Percentiles rank a stretch among this genome's conserved stretches.
Conservation (phyloP, 2,113 vertebrate genomes). For the Ramphastos sulfuratus region DNA sequence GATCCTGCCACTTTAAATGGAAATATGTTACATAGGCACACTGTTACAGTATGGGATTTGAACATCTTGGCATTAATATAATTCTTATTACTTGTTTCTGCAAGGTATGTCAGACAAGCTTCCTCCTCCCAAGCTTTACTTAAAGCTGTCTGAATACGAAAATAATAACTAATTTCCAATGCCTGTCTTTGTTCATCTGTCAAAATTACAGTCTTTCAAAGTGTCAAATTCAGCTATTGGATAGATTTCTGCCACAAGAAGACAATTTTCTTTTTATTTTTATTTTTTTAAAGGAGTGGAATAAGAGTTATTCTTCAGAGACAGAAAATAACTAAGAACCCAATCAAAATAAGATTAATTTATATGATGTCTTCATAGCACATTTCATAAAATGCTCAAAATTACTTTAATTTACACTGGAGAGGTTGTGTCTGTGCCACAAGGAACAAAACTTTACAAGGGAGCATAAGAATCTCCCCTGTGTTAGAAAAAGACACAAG, state of each 20-base stretch:
- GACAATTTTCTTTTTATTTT: rapidly evolving
- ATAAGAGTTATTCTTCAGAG: neutral
- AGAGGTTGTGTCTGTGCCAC: neutral
- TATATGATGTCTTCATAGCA: neutral
- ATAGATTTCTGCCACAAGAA: neutral
- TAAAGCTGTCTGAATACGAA: neutral
- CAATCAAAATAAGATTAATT: neutral
- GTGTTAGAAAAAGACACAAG: neutral
- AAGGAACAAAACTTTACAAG: neutral
- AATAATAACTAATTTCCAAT: neutral
- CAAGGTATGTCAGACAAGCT: neutral
- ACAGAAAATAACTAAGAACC: neutral
- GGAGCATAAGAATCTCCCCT: neutral
- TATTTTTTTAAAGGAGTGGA: neutral
- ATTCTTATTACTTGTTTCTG: neutral
- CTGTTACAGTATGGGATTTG: neutral
- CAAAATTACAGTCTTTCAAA: neutral
- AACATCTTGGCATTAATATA: neutral
- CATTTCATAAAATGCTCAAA: neutral
- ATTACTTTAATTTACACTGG: neutral
- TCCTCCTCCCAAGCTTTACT: neutral
- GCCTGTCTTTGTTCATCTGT: neutral
- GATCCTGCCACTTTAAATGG: neutral
- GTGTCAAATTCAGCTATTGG: neutral
- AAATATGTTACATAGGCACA: neutral